Percentiles rank a stretch among this genome's conserved stretches.
phyloP scores from a whole-genome alignment of 1,140 invertebrate genomes.

The Plodia interpunctella region DNA sequence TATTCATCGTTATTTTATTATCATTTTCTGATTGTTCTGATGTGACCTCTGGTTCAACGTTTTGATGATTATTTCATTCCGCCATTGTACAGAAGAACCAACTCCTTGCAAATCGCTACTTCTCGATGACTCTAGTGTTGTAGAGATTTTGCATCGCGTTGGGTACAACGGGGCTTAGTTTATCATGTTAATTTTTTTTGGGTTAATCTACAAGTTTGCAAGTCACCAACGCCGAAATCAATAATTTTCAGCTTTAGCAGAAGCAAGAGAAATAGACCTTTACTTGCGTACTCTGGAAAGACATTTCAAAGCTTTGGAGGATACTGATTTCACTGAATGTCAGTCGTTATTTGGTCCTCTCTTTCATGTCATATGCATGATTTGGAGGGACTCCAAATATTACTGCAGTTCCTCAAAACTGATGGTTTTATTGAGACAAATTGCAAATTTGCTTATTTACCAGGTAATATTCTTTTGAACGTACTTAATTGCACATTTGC shows the following conservation, averaged over 20 bases:
- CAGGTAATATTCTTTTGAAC: constrained; percentile 77
- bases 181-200: too few relatives aligned
- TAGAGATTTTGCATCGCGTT: constrained; percentile 4
- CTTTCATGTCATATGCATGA: constrained; percentile 90
- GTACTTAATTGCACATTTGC: not conserved
- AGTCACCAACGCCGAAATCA: too few relatives aligned
- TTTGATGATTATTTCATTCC: not conserved
- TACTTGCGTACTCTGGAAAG: constrained; percentile 90
- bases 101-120: constrained; percentile 1
- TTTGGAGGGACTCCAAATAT: constrained; percentile 93
- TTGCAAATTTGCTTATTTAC: constrained; percentile 93
- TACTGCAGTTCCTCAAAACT: constrained; percentile 93
- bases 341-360: constrained; percentile 85
- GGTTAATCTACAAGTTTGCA: too few relatives aligned
- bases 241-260: constrained; percentile 83
- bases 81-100: not conserved
- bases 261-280: constrained; percentile 93
- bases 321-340: constrained; percentile 89
- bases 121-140: constrained; percentile 5
- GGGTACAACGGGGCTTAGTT: not conserved
- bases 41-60: too few relatives aligned
- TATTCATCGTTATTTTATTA: too few relatives aligned
- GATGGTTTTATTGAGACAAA: constrained; percentile 92
- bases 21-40: too few relatives aligned
- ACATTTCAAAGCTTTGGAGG: constrained; percentile 89